Conservation (phyloP, 2,797 vertebrate species). For the Hydrophis major region DNA sequence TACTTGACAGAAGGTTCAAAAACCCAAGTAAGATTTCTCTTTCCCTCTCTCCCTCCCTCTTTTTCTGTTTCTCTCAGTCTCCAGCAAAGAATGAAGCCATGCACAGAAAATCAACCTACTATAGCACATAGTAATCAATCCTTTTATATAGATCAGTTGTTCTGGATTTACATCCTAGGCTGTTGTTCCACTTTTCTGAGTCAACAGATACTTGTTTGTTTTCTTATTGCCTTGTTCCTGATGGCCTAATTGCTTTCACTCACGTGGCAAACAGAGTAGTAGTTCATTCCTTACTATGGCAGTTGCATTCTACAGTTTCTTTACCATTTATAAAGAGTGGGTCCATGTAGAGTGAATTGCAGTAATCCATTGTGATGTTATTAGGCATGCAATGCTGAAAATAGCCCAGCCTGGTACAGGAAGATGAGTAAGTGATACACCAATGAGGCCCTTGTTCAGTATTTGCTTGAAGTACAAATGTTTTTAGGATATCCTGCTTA, state of each 20-base stretch:
- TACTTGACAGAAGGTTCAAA: too few species aligned
- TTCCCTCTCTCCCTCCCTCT: too few species aligned
- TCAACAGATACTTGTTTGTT: not conserved
- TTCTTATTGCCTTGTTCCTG: not conserved
- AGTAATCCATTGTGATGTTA: not conserved
- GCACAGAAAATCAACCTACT: too few species aligned
- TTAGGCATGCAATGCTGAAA: not conserved
- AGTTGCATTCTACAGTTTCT: not conserved
- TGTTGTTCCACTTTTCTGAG: not conserved
- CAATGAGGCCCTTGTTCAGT: not conserved
- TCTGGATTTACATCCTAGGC: too few species aligned
- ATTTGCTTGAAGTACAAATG: too few species aligned
- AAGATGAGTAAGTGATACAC: not conserved
- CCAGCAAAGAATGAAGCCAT: too few species aligned
- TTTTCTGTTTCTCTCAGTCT: too few species aligned
- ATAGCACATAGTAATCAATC: too few species aligned
- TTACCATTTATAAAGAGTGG: not conserved
- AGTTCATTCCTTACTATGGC: not conserved
- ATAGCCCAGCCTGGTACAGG: not conserved
- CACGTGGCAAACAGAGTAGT: not conserved
- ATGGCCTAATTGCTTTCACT: not conserved
- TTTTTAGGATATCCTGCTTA: too few species aligned
- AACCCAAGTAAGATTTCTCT: too few species aligned
- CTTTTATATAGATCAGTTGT: too few species aligned
- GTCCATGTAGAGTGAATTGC: not conserved